Percentiles rank a stretch among this genome's conserved stretches.
Conservation (phyloP, 2,797 vertebrate species). For the Luscinia luscinia region DNA sequence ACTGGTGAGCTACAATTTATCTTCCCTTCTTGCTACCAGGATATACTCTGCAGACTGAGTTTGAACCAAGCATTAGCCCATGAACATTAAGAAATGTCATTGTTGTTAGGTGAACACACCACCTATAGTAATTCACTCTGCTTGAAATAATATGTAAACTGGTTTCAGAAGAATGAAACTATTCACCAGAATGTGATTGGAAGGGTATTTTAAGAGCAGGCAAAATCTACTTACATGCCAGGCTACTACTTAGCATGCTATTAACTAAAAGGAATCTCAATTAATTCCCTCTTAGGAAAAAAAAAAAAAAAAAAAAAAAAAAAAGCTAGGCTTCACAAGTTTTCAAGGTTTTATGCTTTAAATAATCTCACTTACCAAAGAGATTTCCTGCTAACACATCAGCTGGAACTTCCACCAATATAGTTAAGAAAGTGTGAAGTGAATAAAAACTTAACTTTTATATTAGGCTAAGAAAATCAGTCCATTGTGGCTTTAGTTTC, state of each 20-base stretch:
- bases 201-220: constrained; percentile 30
- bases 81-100: background rate
- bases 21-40: background rate
- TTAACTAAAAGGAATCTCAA: constrained; percentile 19
- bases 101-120: background rate
- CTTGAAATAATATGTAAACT: background rate
- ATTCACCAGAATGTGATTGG: background rate
- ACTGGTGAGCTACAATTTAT: background rate
- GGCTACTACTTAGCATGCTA: constrained; percentile 6
- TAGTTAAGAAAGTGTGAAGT: background rate
- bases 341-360: background rate
- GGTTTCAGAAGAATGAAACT: background rate
- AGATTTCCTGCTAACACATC: background rate
- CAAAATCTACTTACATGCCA: constrained; percentile 12
- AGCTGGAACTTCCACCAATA: background rate
- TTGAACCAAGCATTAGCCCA: background rate
- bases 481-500: background rate
- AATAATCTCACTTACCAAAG: background rate
- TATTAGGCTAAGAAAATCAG: background rate
- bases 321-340: background rate
- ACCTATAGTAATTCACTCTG: background rate
- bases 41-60: background rate
- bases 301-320: background rate
- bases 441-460: background rate
- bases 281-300: background rate